Evolutionary conservation across 2,888 invertebrate species (phyloP).

Genomic region (Tipula vernalis): DNA sequence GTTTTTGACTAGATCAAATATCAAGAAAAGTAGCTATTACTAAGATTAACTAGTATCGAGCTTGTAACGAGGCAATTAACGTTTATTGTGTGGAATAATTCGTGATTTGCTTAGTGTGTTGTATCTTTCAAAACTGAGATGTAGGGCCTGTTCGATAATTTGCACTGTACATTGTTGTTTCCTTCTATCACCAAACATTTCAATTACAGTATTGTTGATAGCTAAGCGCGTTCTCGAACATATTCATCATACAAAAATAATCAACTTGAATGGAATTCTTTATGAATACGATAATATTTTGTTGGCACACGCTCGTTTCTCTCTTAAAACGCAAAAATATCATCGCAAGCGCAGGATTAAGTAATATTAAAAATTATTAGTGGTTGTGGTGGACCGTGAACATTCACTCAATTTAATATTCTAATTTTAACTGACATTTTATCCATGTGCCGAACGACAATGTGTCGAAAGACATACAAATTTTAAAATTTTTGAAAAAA

Average conservation of each 20-base stretch:
- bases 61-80: no score
- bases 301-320: not conserved
- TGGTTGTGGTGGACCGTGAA: not conserved
- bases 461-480: not conserved
- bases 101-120: no score
- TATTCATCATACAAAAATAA: not conserved
- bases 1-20: no score
- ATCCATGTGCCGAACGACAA: not conserved
- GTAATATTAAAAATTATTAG: not conserved
- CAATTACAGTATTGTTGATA: no score
- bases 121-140: no score
- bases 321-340: not conserved
- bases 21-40: no score
- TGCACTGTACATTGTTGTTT: no score
- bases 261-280: not conserved
- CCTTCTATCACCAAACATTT: no score
- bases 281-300: not conserved
- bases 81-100: no score
- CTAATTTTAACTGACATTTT: conserved; percentile 4
- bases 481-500: not conserved
- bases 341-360: not conserved
- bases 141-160: no score
- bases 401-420: not conserved
- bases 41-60: no score
- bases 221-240: not conserved